Base-by-base conservation (phyloP, 2,797 vertebrate species). In the Siniperca obscura region DNA sequence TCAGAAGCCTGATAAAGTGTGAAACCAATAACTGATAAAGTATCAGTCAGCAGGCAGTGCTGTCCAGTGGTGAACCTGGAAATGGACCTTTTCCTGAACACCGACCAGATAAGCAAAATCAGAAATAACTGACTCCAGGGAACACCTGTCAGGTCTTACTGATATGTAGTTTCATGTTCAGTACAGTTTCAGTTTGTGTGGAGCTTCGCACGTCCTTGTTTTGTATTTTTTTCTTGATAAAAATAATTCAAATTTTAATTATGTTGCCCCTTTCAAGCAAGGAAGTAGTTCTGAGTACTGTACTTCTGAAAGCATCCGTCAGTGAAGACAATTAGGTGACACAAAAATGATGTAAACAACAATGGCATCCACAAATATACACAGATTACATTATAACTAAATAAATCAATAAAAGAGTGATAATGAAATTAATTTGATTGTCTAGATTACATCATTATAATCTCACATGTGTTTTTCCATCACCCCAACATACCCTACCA, bases 11-110 rank as follows among this genome's bases (percentile, higher is more conserved):
- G 81, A 90, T 89, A 88, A 80, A 78, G 64, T 55, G 79, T 72
- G 48, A 90, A 87, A 87, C 90, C 88, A 93, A 89, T 90, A 90
- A 86, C 86, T 90, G 90, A 91, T 93, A 84, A 86, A 81, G 81
- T 84, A 83, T 87, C 87, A 86, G 87, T 82, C 67, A 82, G 68
- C 75, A 65, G 74, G 70, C 74, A 60, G 78, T 10, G 82, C 78
- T 84, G 86, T 88, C 73, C 69, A 34, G 76, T 53, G 50, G 75
- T 80, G 77, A 75, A 87, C 85, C 76, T 80, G 78, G 82, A 92
- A 88, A 83, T 8, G 6, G 83, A 86, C 76, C 78, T 79, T 87
- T 90, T 92, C 86, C 85, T 83, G 80, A 86, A 90, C 86, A 78
- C 56, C 71, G 78, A 79, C 73, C 81, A 88, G 89, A 92, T 89